Conservation (phyloP, 2,113 vertebrate species). For the Tachysurus vachellii region DNA sequence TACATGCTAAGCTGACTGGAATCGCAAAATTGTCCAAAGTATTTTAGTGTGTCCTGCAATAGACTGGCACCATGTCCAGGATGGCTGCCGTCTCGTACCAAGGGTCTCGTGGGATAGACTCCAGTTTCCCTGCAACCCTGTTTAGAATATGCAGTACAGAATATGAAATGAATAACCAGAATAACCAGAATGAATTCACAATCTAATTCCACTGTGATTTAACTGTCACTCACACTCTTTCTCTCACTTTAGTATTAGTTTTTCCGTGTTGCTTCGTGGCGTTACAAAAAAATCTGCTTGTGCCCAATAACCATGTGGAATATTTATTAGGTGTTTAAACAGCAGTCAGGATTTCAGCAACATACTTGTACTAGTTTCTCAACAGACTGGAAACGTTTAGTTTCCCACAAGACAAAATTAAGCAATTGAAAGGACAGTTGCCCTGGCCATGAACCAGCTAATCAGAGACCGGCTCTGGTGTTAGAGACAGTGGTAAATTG, state of each 20-base stretch:
- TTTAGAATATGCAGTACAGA: no score
- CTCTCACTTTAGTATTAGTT: not conserved
- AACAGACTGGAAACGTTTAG: not conserved
- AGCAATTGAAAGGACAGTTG: constrained; percentile 1
- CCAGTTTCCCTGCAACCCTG: no score
- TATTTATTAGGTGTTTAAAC: constrained; percentile 9
- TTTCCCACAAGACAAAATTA: constrained; percentile 1
- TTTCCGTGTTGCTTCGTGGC: not conserved
- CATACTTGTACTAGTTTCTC: not conserved
- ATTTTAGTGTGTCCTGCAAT: no score
- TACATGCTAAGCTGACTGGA: no score
- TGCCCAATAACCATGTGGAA: not conserved
- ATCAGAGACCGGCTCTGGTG: not conserved
- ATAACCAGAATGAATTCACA: not conserved
- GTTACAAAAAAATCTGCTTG: not conserved
- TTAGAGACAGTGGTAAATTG: not conserved
- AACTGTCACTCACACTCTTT: not conserved
- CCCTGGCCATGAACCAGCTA: not conserved
- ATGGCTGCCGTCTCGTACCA: no score
- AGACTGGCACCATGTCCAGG: no score
- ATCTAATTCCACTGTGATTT: not conserved
- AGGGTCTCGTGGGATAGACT: no score
- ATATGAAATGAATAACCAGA: not conserved
- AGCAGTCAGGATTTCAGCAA: not conserved
- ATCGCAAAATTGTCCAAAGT: no score